A percentile compares a stretch with the other conserved stretches of the same genome.
These are phyloP conservation scores for Pelobates cultripes DNA, from an alignment of 2,797 vertebrate species.

Conservation along the genomic window DNA sequence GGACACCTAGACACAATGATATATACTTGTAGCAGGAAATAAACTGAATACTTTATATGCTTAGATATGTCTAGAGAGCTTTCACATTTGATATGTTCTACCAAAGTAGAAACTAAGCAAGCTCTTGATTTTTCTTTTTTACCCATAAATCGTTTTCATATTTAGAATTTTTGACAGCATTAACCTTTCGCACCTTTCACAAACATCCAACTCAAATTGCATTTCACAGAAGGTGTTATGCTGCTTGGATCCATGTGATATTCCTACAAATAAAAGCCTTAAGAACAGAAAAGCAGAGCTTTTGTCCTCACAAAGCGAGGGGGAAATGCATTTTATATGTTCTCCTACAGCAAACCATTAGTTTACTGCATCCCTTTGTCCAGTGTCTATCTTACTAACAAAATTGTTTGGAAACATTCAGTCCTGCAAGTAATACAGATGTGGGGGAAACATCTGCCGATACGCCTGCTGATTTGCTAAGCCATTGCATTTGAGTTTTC, in stretches of 20 bases:
- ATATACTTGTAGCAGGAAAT: neutral
- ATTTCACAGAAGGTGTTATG: neutral
- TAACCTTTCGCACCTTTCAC: slow-evolving; percentile 60
- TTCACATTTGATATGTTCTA: slow-evolving; percentile 12
- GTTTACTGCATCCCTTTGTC: neutral
- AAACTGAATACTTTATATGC: neutral
- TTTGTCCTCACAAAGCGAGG: too few species aligned
- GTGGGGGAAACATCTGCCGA: neutral
- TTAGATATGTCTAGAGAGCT: neutral
- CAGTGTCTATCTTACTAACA: neutral
- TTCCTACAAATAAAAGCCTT: too few species aligned
- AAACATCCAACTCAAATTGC: slow-evolving; percentile 38
- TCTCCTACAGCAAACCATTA: neutral
- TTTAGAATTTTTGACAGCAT: slow-evolving; percentile 55
- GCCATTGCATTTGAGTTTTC: neutral
- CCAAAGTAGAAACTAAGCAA: neutral
- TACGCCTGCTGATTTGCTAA: neutral
- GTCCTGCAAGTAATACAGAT: neutral
- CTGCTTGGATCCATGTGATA: too few species aligned
- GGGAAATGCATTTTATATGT: neutral
- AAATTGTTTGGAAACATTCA: neutral
- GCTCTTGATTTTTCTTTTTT: neutral
- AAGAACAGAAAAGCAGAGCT: too few species aligned
- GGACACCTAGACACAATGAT: neutral
- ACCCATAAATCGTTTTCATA: neutral